These are phyloP conservation scores for Halictus rubicundus DNA, from an alignment of 1,140 invertebrate genomes.

Conservation along the genomic window DNA sequence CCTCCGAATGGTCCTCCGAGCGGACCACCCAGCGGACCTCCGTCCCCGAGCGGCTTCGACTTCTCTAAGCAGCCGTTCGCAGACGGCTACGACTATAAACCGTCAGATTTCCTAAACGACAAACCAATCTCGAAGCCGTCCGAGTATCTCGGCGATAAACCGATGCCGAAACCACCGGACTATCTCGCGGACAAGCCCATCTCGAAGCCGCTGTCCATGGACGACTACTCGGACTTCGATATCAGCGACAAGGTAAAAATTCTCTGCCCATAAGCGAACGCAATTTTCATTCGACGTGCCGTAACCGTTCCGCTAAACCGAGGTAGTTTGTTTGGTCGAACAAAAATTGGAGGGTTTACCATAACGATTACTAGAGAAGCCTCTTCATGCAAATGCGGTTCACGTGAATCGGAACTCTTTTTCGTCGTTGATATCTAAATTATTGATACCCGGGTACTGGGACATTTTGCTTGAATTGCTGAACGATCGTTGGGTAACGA, in stretches of 20 bases:
- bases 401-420: too few relatives aligned
- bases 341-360: too few relatives aligned
- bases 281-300: neutral
- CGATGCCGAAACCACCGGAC: constrained; percentile 1
- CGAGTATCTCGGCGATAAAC: constrained; percentile 21
- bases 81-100: constrained; percentile 45
- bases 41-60: neutral
- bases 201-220: constrained; percentile 32
- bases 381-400: too few relatives aligned
- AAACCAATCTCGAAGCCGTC: constrained; percentile 51
- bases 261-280: neutral
- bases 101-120: constrained; percentile 24
- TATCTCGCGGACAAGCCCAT: constrained; percentile 33
- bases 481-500: too few relatives aligned
- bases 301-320: too few relatives aligned
- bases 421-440: too few relatives aligned
- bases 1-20: neutral
- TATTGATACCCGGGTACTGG: too few relatives aligned
- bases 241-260: constrained; percentile 32
- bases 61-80: constrained; percentile 16
- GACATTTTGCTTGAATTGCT: too few relatives aligned
- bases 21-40: neutral
- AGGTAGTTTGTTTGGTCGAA: too few relatives aligned
- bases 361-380: too few relatives aligned
- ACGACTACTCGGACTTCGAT: constrained; percentile 24